Evolutionary conservation across 1,140 invertebrate species (phyloP).

Genomic region (Maniola jurtina): DNA sequence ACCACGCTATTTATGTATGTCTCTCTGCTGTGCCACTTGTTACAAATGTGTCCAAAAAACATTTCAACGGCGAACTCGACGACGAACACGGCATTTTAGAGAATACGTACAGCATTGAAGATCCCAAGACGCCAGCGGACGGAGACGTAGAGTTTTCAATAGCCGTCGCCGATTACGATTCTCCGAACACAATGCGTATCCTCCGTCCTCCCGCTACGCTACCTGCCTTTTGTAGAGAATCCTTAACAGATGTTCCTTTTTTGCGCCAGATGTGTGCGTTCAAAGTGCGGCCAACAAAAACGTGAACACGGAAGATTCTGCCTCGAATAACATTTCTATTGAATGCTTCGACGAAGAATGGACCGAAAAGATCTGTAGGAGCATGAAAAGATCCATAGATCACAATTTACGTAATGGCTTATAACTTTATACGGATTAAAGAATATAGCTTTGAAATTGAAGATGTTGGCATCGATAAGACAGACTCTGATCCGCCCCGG

Average conservation of each 20-base stretch:
- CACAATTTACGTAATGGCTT: constrained; percentile 5
- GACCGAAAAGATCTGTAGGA: background rate
- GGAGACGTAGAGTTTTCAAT: constrained; percentile 34
- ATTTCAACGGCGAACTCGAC: background rate
- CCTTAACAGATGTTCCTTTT: constrained; percentile 52
- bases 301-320: constrained; percentile 27
- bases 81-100: background rate
- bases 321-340: constrained; percentile 32
- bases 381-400: background rate
- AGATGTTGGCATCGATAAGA: background rate
- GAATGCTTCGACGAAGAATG: constrained; percentile 27
- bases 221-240: constrained; percentile 53
- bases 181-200: constrained; percentile 36
- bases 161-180: constrained; percentile 42
- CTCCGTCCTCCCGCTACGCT: constrained; percentile 38
- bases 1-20: too few relatives aligned
- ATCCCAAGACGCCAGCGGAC: constrained; percentile 16
- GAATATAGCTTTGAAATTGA: background rate
- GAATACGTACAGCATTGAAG: background rate
- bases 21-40: too few relatives aligned
- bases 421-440: background rate
- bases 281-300: constrained; percentile 45
- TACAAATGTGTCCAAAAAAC: background rate
- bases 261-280: constrained; percentile 41
- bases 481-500: too few relatives aligned